phyloP scores from a whole-genome alignment of 2,888 invertebrate species.

The Willowsia nigromaculata region DNA sequence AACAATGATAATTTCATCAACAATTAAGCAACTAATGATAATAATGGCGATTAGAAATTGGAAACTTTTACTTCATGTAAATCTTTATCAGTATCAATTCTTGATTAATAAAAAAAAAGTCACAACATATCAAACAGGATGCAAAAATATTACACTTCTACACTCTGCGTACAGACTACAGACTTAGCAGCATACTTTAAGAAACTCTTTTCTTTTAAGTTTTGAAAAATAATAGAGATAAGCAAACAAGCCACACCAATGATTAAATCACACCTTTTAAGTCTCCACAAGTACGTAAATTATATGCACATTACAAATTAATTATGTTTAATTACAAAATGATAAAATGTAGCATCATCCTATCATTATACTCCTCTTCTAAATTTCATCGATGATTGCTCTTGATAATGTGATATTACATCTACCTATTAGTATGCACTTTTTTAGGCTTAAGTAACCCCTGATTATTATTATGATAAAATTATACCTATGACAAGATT shows the following conservation, averaged over 20 bases:
- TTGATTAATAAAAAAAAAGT: not conserved
- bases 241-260: not conserved
- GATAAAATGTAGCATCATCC: not conserved
- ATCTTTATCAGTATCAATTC: not conserved
- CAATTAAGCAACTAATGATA: constrained; percentile 12
- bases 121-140: not conserved
- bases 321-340: constrained; percentile 12
- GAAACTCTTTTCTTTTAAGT: not conserved
- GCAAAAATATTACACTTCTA: too few relatives aligned
- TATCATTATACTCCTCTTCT: not conserved
- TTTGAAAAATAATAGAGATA: not conserved
- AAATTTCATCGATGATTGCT: not conserved
- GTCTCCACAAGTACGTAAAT: not conserved
- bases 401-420: not conserved
- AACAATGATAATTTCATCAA: not conserved
- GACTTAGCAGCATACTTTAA: not conserved
- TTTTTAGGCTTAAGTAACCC: not conserved
- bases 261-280: not conserved
- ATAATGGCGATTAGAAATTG: constrained; percentile 10
- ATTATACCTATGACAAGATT: not conserved
- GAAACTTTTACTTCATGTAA: constrained; percentile 16
- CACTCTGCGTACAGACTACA: too few relatives aligned
- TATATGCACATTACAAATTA: not conserved
- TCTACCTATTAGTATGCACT: not conserved
- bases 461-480: not conserved